Base-by-base conservation (phyloP, 1,140 invertebrate genomes). In the Ips nitidus region DNA sequence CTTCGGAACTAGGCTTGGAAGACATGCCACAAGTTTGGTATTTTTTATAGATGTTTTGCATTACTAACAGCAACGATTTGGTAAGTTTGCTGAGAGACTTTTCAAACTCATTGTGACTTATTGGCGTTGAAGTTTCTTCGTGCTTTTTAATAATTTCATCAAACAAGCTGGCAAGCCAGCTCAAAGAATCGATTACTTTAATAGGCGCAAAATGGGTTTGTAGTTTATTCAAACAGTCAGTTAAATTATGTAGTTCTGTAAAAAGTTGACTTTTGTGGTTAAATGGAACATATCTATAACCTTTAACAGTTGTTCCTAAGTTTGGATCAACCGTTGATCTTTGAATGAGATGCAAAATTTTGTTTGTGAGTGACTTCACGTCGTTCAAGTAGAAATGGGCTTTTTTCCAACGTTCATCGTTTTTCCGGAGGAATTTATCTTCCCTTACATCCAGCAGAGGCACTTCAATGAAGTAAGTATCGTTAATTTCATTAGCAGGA, bases 21-120 rank as follows among this genome's bases (percentile, higher is more conserved):
- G 6, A 56, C 58, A 64, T 58, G 40, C 36, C 55, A 45, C 2
- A 59, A 45, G 63, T 70, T 45, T 42, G 6, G 70, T 87, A 85
- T 70, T 87, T 86, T 77, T 92, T 92, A 73, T 88, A 90, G 47
- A 91, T 80, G 55, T 87, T 86, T 77, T 93, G 90, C 65, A 93
- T 83, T 0, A 84, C 80, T 4, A 90, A 69, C 1, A 92, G 79
- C 74, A 90, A 83, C 45, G 80, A 83, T 58, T 86, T 85, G 1
- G 87, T 76, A 56, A 90, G 78, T 67, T 83, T 81, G 76, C 89
- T 84, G 2, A 87, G 74, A 72, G 83, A 75, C 8, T 70, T 73
- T 41, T 82, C 83, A 73, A 69, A 81, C 52, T 76, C 63, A 43
- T 76, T 43, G 1, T 47, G 41, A 3, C 39, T 22, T 2, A 41